phyloP scores from a whole-genome alignment of 2,113 vertebrate species.

The Andinoacara biseriatus region DNA sequence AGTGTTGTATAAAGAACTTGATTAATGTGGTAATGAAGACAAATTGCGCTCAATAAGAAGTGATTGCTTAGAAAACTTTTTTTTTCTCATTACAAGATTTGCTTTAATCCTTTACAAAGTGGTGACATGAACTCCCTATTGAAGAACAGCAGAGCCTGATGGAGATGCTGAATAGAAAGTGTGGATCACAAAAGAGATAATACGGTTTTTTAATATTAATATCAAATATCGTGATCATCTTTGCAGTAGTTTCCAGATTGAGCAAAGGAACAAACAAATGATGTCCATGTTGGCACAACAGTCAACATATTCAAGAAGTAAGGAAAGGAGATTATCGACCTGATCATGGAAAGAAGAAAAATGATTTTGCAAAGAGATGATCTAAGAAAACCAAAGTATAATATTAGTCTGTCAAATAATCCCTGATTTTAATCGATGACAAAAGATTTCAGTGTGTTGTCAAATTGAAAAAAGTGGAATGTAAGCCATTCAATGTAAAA shows the following conservation, averaged over 20 bases:
- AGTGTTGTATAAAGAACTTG: not conserved
- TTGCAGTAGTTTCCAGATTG: not conserved
- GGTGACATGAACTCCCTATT: accelerated
- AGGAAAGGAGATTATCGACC: not conserved
- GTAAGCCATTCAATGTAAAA: not conserved
- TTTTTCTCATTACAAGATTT: not conserved
- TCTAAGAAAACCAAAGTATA: not conserved
- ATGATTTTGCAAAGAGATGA: not conserved
- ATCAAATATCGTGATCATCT: not conserved
- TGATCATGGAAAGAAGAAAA: not conserved
- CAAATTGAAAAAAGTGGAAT: not conserved
- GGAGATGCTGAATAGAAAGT: not conserved
- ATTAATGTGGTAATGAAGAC: not conserved
- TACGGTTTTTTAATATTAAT: not conserved
- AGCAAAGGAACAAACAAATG: not conserved
- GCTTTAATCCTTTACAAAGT: not conserved
- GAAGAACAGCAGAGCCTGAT: not conserved
- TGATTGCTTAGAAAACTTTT: not conserved
- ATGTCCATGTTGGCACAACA: not conserved
- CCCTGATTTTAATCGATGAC: not conserved
- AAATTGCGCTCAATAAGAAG: not conserved
- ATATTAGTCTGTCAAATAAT: not conserved
- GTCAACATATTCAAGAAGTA: not conserved
- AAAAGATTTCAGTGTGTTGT: accelerated
- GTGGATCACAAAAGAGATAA: not conserved